phyloP scores from a whole-genome alignment of 2,113 vertebrate species.

The Paradisaea rubra region DNA sequence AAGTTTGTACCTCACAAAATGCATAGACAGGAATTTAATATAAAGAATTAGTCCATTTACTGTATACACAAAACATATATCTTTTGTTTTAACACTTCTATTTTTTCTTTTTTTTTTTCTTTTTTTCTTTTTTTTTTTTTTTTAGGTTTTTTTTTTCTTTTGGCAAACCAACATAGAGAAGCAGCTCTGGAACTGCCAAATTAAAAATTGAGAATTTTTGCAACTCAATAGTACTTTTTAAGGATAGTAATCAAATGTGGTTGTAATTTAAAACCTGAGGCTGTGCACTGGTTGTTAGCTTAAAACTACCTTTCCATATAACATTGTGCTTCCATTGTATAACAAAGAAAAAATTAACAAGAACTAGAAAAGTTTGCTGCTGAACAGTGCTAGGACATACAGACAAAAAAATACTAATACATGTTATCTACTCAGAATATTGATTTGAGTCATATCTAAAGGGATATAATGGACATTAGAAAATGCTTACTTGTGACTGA shows the following conservation, averaged over 20 bases:
- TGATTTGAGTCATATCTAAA: conserved; percentile 75
- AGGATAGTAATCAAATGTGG: conserved; percentile 79
- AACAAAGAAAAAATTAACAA: conserved; percentile 80
- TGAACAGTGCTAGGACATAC: conserved; percentile 86
- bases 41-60: conserved; percentile 83
- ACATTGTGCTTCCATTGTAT: conserved; percentile 95
- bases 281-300: conserved; percentile 87
- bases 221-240: conserved; percentile 73
- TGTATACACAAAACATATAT: conserved; percentile 79
- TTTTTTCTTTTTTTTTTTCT: neutral
- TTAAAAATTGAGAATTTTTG: conserved; percentile 67
- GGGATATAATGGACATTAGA: conserved; percentile 78
- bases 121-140: neutral
- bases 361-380: conserved; percentile 75
- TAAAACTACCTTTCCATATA: conserved; percentile 88
- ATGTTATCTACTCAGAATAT: conserved; percentile 78
- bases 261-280: conserved; percentile 93
- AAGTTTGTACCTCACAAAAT: conserved; percentile 83
- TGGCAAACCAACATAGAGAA: conserved; percentile 76
- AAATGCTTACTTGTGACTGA: conserved; percentile 76
- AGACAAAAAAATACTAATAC: conserved; percentile 79
- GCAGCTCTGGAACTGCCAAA: conserved; percentile 78
- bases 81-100: conserved; percentile 62
- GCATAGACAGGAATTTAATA: conserved; percentile 86
- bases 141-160: conserved; percentile 45